Percentiles rank a stretch among this genome's conserved stretches.
These are phyloP conservation scores for Bombus pascuorum DNA, from an alignment of 1,140 invertebrate genomes.

Conservation along the genomic window DNA sequence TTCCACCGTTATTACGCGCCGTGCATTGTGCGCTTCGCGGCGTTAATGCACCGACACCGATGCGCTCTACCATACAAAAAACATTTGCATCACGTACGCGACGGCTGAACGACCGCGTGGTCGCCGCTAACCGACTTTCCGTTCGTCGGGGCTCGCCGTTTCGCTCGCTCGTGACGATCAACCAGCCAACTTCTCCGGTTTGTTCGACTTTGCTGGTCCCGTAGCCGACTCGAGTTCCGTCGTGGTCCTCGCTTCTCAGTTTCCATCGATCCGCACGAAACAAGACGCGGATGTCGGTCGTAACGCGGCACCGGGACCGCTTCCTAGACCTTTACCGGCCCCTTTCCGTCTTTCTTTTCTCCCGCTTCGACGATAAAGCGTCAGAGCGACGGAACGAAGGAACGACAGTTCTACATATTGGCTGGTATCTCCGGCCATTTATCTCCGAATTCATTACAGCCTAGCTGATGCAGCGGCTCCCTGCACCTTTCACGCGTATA, in stretches of 20 bases:
- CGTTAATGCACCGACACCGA: constrained; percentile 53
- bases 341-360: constrained; percentile 10
- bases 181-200: too few species aligned
- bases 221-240: too few species aligned
- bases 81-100: constrained; percentile 7
- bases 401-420: constrained; percentile 68
- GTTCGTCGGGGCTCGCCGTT: too few species aligned
- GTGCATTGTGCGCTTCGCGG: constrained; percentile 55
- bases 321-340: constrained; percentile 22
- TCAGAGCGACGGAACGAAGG: constrained; percentile 43
- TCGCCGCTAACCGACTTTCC: background rate
- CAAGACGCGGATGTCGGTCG: background rate
- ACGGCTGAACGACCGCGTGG: background rate
- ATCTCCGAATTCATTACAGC: constrained; percentile 75
- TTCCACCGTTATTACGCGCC: constrained; percentile 45
- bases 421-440: constrained; percentile 72
- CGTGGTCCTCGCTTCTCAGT: too few species aligned
- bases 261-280: background rate
- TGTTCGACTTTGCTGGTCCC: too few species aligned
- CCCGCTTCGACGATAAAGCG: constrained; percentile 50
- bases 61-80: background rate
- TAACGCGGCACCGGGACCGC: constrained; percentile 26
- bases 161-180: too few species aligned
- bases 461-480: constrained; percentile 64
- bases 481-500: constrained; percentile 33